Base-by-base conservation (phyloP, 2,888 invertebrate species). In the Syrista parreyssii region DNA sequence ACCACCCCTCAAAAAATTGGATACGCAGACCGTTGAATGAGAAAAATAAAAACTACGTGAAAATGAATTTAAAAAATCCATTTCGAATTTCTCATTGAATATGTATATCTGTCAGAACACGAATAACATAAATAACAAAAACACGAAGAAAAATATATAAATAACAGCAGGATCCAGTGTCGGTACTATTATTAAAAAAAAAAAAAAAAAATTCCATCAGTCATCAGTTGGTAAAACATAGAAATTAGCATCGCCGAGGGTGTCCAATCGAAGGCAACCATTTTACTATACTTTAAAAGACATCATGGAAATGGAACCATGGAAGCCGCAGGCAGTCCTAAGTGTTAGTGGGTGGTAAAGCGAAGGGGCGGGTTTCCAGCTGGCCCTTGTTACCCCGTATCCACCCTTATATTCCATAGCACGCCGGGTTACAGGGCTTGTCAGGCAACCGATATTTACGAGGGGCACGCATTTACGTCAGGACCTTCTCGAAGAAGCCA, bases 391-490 rank as follows among this genome's bases (percentile, higher is more conserved):
- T 82, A 79, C 32, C 74, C n/a, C 32, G 35, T 6, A 30, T 74
- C 74, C 34, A 36, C 79, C 79, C 82, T 79, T 81, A 81, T 80
- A 83, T 81, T 82, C 79, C 78, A 79, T 81, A 73, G 32, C 74
- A 23, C 12, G 55, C 9, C 55, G 23, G 9, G 55, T 55, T 55
- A 55, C 23, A 9, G 55, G 55, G 23, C 55, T 6, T 1, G 55
- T 55, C 23, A 34, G 74, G 23, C 74, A 35, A 12, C n/a, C 74
- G 75, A 75, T 72, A 71, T 71, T 33, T 71, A 71, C 32, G 71
- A 32, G 31, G 31, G 32, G 71, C 71, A 71, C 71, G 32, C 71
- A 79, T 76, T 81, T 79, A 78, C 78, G 76, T 78, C 76, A 83
- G 30, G 68, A 15, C 36, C 35, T 23, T 33, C 74, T 74, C 36